phyloP scores from a whole-genome alignment of 2,797 vertebrate genomes.

The Simalia tracyae region DNA sequence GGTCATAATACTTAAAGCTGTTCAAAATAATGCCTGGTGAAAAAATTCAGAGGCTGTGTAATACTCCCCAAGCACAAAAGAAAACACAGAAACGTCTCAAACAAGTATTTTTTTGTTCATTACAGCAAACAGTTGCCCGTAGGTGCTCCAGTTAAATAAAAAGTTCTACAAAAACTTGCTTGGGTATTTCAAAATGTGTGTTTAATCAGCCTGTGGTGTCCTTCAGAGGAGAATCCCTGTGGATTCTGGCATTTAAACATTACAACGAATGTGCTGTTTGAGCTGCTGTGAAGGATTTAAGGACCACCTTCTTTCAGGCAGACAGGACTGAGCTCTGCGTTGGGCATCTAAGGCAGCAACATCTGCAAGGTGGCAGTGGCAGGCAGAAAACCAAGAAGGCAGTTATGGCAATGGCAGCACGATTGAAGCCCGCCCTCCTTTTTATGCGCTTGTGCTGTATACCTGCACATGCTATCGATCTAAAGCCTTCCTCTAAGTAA shows the following conservation, averaged over 20 bases:
- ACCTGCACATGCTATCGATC: too few relatives aligned
- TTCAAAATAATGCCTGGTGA: background rate
- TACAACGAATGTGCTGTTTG: background rate
- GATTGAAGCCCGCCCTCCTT: background rate
- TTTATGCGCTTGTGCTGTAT: background rate
- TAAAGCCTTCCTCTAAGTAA: too few relatives aligned
- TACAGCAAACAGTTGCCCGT: constrained; percentile 4
- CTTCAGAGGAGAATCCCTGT: background rate
- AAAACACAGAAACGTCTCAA: background rate
- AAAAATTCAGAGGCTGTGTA: background rate
- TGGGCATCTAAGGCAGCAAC: background rate
- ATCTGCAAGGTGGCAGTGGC: background rate
- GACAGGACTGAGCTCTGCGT: background rate
- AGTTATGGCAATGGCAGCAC: background rate
- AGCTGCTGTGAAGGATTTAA: background rate
- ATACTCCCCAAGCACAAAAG: background rate
- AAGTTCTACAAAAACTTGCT: constrained; percentile 3
- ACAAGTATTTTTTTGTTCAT: background rate
- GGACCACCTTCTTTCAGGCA: background rate
- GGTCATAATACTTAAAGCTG: constrained; percentile 15
- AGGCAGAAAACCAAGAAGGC: background rate
- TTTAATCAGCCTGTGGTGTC: background rate
- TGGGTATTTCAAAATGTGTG: background rate
- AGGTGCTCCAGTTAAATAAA: background rate
- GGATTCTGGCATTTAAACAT: background rate